phyloP scores from a whole-genome alignment of 2,113 vertebrate genomes.

The Halcyon malimbica region DNA sequence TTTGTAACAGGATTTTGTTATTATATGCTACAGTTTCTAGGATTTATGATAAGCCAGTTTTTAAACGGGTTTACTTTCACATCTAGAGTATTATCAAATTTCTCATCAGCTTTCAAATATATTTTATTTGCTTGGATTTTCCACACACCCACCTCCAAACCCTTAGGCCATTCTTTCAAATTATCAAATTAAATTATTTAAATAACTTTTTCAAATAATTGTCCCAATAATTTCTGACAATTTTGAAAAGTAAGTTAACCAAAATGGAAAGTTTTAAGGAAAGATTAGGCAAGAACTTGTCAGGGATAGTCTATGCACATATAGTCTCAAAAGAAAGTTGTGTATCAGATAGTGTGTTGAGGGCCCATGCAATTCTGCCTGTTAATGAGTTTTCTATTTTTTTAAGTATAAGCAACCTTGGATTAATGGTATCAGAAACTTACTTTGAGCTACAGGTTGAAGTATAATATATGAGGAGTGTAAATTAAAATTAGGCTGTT shows the following conservation, averaged over 20 bases:
- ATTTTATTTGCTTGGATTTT: neutral
- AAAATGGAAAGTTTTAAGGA: neutral
- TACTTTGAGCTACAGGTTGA: neutral
- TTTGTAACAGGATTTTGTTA: neutral
- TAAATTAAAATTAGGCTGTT: neutral
- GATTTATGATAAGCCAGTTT: neutral
- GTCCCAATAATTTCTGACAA: neutral
- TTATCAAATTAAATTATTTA: neutral
- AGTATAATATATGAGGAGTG: neutral
- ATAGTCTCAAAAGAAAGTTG: neutral
- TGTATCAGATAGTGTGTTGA: neutral
- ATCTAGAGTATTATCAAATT: neutral
- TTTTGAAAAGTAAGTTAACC: neutral
- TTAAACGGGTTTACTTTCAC: neutral
- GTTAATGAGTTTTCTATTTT: neutral
- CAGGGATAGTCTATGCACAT: neutral
- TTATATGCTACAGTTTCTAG: neutral
- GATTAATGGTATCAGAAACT: neutral
- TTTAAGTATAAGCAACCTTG: neutral
- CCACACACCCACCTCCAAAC: neutral
- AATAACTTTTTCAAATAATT: neutral
- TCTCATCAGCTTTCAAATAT: neutral
- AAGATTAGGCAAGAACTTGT: neutral
- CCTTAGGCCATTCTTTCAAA: neutral
- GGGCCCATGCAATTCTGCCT: neutral